phyloP scores from a whole-genome alignment of 2,888 invertebrate species.

The Drosophila aldrichi region DNA sequence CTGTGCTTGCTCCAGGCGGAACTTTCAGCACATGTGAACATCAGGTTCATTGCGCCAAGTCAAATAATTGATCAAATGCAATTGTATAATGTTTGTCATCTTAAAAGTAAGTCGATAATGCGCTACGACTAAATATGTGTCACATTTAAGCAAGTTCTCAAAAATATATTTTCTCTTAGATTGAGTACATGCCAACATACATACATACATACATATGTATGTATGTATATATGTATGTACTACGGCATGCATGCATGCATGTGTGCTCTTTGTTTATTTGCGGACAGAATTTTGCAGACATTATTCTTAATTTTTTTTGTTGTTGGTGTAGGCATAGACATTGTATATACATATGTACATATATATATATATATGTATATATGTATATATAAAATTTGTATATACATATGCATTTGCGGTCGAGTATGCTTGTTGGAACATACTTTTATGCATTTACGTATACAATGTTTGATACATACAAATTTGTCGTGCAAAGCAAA shows the following conservation, averaged over 20 bases:
- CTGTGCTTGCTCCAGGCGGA: slow-evolving; percentile 4
- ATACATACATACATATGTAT: neutral
- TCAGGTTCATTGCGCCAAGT: neutral
- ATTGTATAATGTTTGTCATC: neutral
- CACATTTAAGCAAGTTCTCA: slow-evolving; percentile 17
- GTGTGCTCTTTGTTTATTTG: slow-evolving; percentile 49
- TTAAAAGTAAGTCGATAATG: slow-evolving; percentile 3
- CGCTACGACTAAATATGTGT: slow-evolving; percentile 21
- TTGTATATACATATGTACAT: neutral
- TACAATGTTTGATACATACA: neutral
- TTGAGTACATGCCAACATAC: neutral
- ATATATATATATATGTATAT: neutral
- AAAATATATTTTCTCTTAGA: no score
- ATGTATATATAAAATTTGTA: neutral
- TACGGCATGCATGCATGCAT: neutral
- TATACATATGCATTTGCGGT: no score
- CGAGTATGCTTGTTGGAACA: neutral
- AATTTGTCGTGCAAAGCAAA: neutral
- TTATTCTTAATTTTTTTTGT: slow-evolving; percentile 21
- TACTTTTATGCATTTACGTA: no score
- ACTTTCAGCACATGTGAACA: neutral
- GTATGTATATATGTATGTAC: no score
- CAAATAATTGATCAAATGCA: slow-evolving; percentile 3
- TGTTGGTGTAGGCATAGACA: neutral
- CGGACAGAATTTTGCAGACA: slow-evolving; percentile 55